Conservation (phyloP, 64 coral and sea anemone genomes). For the Cladopsammia gracilis region DNA sequence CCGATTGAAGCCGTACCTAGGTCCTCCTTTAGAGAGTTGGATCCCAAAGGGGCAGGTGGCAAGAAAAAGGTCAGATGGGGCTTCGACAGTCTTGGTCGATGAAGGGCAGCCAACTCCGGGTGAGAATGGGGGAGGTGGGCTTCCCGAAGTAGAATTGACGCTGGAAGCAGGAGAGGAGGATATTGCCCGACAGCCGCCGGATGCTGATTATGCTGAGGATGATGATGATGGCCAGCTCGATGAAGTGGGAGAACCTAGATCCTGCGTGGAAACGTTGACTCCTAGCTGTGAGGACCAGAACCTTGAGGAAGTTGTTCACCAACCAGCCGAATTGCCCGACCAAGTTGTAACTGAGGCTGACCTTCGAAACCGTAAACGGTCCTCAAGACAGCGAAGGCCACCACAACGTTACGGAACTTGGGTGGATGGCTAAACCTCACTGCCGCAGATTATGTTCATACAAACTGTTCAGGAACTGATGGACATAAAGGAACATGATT, state of each 20-base stretch:
- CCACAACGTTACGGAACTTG: not conserved
- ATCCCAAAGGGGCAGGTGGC: not conserved
- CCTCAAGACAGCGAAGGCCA: slow-evolving; percentile 7
- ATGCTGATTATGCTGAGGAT: not conserved
- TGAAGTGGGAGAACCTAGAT: not conserved
- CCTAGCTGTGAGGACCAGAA: not conserved
- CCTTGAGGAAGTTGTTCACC: no score
- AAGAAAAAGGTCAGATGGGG: slow-evolving; percentile 22
- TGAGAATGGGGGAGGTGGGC: not conserved
- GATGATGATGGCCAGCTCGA: not conserved
- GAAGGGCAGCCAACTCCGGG: not conserved
- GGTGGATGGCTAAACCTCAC: not conserved
- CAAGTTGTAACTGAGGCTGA: not conserved
- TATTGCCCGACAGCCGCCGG: not conserved
- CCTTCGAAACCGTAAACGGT: not conserved
- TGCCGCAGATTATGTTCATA: not conserved
- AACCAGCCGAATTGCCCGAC: not conserved
- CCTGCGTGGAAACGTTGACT: not conserved
- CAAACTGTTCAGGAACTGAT: not conserved
- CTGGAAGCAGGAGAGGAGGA: not conserved
- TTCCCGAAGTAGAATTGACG: not conserved
- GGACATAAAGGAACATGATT: not conserved
- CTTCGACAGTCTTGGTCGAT: not conserved
- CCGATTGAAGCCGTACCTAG: slow-evolving; percentile 7
- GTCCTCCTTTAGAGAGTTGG: not conserved